Evolutionary conservation across 1,140 invertebrate genomes (phyloP).

Genomic region (Dendrolimus punctatus): DNA sequence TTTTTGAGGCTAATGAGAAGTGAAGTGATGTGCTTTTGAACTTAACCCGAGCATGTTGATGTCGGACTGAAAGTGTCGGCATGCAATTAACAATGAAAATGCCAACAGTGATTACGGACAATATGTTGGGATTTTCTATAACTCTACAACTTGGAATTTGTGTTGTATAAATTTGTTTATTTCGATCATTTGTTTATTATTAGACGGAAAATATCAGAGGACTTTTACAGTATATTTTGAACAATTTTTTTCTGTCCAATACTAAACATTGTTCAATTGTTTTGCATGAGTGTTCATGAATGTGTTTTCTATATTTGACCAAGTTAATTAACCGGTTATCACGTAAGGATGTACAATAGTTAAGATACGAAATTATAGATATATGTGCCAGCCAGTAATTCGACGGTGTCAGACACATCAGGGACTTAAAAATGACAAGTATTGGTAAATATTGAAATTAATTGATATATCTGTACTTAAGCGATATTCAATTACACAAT

Average conservation of each 20-base stretch:
- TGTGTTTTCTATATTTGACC: no score
- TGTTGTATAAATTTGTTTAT: constrained; percentile 29
- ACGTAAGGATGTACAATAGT: no score
- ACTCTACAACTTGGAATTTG: constrained; percentile 12
- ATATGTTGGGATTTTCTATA: constrained; percentile 16
- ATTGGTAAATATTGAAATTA: no score
- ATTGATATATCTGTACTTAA: no score
- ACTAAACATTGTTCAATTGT: no score
- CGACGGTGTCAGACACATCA: no score
- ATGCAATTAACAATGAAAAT: constrained; percentile 31
- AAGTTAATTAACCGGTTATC: no score
- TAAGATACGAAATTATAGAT: no score
- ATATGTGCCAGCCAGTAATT: no score
- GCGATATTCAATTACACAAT: no score
- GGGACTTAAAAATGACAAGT: no score
- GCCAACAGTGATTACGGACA: constrained; percentile 16
- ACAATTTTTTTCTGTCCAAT: background rate
- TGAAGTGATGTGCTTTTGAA: constrained; percentile 26
- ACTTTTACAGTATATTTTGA: constrained; percentile 1
- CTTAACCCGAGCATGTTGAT: constrained; percentile 41
- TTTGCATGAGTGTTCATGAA: no score
- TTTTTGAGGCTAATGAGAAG: constrained; percentile 14
- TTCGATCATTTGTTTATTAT: constrained; percentile 6
- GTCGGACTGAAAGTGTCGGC: constrained; percentile 18
- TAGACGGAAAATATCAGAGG: constrained; percentile 5